phyloP scores from a whole-genome alignment of 2,113 vertebrate genomes.

The Podiceps cristatus region DNA sequence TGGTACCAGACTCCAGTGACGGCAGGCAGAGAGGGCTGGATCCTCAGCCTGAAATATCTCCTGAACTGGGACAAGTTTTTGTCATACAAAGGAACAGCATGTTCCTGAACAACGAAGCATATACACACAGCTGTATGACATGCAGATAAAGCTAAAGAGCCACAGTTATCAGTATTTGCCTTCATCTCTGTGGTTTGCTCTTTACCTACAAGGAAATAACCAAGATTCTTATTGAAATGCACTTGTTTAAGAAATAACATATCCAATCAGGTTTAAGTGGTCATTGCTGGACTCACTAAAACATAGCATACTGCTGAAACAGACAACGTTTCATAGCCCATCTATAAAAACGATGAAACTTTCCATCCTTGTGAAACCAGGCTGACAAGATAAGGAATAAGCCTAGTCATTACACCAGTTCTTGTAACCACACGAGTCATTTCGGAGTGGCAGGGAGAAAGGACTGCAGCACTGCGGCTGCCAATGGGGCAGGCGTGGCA shows the following conservation, averaged over 20 bases:
- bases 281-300: not conserved
- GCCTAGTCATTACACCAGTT: not conserved
- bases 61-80: not conserved
- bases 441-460: not conserved
- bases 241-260: not conserved
- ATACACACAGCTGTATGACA: not conserved
- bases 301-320: not conserved
- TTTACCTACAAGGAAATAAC: conserved; percentile 6
- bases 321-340: not conserved
- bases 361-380: not conserved
- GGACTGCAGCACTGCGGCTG: not conserved
- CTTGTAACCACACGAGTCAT: not conserved
- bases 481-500: not conserved
- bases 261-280: not conserved
- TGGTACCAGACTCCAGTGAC: not conserved
- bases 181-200: not conserved
- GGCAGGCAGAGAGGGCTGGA: not conserved
- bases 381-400: not conserved
- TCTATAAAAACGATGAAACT: not conserved
- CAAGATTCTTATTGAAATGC: not conserved
- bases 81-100: not conserved
- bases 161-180: not conserved
- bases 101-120: not conserved
- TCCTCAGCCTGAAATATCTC: not conserved
- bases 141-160: not conserved